Percentiles rank a stretch among this genome's conserved stretches.
Evolutionary conservation across 2,888 invertebrate genomes (phyloP).

Genomic region (Cyclophora albipunctata): DNA sequence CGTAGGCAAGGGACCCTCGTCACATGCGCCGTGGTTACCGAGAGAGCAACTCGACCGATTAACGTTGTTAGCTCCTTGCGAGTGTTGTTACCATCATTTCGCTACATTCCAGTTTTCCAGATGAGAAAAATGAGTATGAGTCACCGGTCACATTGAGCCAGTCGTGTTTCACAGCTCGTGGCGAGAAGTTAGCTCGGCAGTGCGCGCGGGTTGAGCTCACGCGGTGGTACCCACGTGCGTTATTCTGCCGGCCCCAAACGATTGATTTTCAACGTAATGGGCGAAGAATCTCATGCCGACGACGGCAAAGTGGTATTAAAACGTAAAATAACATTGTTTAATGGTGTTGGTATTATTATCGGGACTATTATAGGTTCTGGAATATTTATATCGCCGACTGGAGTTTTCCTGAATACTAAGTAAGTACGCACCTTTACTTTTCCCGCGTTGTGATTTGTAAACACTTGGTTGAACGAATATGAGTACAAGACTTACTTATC

Average conservation of each 20-base stretch:
- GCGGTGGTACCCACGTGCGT: conserved; percentile 48
- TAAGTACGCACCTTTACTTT: conserved; percentile 52
- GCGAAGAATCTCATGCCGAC: conserved; percentile 58
- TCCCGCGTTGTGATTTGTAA: conserved; percentile 31
- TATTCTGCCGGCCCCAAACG: conserved; percentile 42
- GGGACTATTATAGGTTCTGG: conserved; percentile 94
- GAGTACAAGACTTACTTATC: too few relatives aligned
- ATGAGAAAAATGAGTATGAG: conserved; percentile 45
- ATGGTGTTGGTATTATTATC: conserved; percentile 91
- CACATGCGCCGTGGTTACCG: conserved; percentile 55
- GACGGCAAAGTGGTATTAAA: conserved; percentile 81
- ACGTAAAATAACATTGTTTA: conserved; percentile 87
- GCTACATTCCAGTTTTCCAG: conserved; percentile 48
- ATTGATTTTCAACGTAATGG: conserved; percentile 71
- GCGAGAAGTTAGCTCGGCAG: conserved; percentile 28
- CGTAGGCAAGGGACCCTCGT: conserved; percentile 9
- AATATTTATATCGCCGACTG: conserved; percentile 94
- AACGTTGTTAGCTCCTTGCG: conserved; percentile 28
- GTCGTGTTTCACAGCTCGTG: conserved; percentile 49
- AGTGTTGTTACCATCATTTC: conserved; percentile 40
- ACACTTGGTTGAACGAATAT: too few relatives aligned
- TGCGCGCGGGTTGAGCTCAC: conserved; percentile 22
- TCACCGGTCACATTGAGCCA: conserved; percentile 59
- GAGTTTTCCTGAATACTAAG: conserved; percentile 80
- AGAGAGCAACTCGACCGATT: conserved; percentile 35